These are phyloP conservation scores for Carcina quercana DNA, from an alignment of 2,888 invertebrate species.

Conservation along the genomic window DNA sequence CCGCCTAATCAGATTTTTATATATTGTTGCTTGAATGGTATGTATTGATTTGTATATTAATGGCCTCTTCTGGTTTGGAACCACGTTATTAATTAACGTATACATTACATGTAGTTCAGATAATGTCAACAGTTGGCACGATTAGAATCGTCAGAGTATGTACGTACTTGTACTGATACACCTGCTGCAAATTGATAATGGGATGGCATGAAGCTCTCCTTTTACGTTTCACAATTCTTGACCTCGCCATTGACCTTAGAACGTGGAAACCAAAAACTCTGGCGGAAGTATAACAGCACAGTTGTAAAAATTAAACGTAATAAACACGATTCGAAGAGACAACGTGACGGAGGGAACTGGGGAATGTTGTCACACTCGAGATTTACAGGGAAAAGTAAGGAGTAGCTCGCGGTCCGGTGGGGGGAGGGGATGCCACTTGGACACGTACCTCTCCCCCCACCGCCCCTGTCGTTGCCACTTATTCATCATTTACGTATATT, in stretches of 20 bases:
- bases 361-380: constrained; percentile 55
- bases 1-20: constrained; percentile 64
- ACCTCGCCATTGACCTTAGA: no score
- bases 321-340: constrained; percentile 36
- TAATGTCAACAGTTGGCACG: no score
- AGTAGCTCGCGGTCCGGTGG: constrained; percentile 27
- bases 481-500: constrained; percentile 68
- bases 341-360: constrained; percentile 36
- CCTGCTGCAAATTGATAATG: no score
- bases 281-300: constrained; percentile 20
- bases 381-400: constrained; percentile 47
- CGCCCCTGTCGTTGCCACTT: constrained; percentile 41
- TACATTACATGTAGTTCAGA: no score
- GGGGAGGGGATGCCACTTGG: constrained; percentile 43
- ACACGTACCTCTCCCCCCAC: constrained; percentile 50
- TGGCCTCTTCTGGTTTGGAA: no score
- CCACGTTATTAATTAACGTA: no score
- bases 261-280: not conserved
- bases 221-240: no score
- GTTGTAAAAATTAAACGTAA: constrained; percentile 36
- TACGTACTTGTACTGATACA: no score
- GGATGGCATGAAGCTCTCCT: no score
- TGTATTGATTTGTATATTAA: constrained; percentile 5
- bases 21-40: constrained; percentile 35
- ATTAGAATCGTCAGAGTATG: no score